Conservation (phyloP, 1,140 invertebrate genomes). For the Pseudobourletiella spinata region DNA sequence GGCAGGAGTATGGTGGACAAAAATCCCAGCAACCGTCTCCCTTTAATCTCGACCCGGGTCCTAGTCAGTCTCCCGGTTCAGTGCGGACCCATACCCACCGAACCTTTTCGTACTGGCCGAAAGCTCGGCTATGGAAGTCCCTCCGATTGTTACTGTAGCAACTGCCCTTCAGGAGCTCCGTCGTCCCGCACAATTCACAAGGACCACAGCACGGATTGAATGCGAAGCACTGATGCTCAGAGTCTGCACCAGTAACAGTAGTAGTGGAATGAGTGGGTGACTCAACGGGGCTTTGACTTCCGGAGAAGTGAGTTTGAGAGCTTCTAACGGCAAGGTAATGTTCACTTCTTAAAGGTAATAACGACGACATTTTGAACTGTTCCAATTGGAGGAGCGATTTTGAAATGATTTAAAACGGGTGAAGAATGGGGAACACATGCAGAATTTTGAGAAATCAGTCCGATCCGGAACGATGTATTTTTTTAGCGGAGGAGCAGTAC, state of each 20-base stretch:
- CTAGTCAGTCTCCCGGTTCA: conserved; percentile 35
- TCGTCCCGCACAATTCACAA: neutral
- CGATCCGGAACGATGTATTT: too few relatives aligned
- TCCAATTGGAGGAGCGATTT: neutral
- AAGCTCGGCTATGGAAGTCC: neutral
- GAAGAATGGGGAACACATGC: neutral
- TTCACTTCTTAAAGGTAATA: neutral
- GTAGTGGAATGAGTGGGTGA: neutral
- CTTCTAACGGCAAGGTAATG: neutral
- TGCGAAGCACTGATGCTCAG: neutral
- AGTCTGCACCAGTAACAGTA: neutral
- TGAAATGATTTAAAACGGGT: neutral
- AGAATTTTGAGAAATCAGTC: neutral
- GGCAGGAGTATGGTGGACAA: neutral
- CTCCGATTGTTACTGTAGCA: neutral
- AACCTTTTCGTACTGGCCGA: conserved; percentile 22
- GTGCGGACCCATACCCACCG: conserved; percentile 27
- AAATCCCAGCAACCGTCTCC: neutral
- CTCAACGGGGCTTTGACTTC: neutral
- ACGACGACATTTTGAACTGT: neutral
- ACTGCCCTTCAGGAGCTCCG: neutral
- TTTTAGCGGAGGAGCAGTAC: too few relatives aligned
- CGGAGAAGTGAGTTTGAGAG: neutral
- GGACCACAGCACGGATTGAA: neutral
- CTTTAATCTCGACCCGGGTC: too few relatives aligned